Conservation (phyloP, 2,888 invertebrate genomes). For the Petrolisthes manimaculis region DNA sequence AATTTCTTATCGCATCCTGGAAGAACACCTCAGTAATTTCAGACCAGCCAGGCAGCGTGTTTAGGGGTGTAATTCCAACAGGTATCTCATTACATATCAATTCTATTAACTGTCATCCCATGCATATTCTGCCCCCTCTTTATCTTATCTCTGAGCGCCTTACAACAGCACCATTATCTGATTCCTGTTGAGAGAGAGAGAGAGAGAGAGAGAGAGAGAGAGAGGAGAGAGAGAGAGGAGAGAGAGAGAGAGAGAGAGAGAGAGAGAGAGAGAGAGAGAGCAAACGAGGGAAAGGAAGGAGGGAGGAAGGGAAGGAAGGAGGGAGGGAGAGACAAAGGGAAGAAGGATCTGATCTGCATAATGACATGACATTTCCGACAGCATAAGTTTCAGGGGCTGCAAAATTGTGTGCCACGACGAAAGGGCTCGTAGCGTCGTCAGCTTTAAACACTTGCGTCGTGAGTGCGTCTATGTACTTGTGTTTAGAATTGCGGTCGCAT, state of each 20-base stretch:
- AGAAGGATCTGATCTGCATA: conserved; percentile 31
- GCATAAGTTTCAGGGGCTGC: conserved; percentile 25
- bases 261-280: background rate
- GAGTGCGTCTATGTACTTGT: too few species aligned
- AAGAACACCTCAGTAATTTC: conserved; percentile 7
- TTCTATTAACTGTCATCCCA: conserved; percentile 1
- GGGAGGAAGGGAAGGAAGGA: background rate
- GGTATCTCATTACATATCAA: conserved; percentile 24
- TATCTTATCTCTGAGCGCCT: conserved; percentile 9
- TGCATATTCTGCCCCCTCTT: background rate
- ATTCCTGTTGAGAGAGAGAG: background rate
- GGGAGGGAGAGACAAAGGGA: background rate
- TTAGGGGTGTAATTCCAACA: background rate
- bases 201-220: background rate
- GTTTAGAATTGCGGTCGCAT: too few species aligned
- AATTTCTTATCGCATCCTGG: conserved; percentile 16
- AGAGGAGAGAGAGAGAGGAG: background rate
- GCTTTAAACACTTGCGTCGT: background rate
- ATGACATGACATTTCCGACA: conserved; percentile 30
- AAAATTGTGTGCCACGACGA: conserved; percentile 14
- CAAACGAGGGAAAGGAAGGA: background rate
- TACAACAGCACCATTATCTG: conserved; percentile 5
- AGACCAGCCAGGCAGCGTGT: too few species aligned
- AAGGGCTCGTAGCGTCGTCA: background rate
- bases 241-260: background rate